Conservation (phyloP, 2,797 vertebrate genomes). For the Sebastes diploproa region DNA sequence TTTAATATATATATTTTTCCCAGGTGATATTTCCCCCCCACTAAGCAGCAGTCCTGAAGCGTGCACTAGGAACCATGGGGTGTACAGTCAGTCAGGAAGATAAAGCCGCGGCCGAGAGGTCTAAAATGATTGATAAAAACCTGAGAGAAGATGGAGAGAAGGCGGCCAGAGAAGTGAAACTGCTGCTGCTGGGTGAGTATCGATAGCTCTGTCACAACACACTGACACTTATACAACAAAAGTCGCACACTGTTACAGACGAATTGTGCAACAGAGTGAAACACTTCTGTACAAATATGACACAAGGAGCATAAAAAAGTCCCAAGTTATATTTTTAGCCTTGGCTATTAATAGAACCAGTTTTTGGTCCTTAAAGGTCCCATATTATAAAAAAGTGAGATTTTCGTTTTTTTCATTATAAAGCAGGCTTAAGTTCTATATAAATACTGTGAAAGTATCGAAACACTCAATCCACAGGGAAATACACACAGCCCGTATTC, state of each 20-base stretch:
- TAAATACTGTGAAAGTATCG: too few relatives aligned
- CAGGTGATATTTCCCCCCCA: conserved; percentile 56
- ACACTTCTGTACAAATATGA: background rate
- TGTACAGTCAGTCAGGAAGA: conserved; percentile 98
- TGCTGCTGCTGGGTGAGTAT: conserved; percentile 91
- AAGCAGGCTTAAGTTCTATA: too few relatives aligned
- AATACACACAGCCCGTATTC: too few relatives aligned
- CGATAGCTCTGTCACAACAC: background rate
- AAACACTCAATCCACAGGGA: too few relatives aligned
- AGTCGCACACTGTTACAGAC: background rate
- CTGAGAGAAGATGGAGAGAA: conserved; percentile 96
- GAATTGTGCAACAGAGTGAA: conserved; percentile 3
- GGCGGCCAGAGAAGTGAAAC: conserved; percentile 95
- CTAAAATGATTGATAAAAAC: conserved; percentile 96
- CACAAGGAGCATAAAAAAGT: background rate
- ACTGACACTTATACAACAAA: too few relatives aligned
- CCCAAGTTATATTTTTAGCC: background rate
- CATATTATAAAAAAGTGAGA: too few relatives aligned
- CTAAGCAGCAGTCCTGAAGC: conserved; percentile 84
- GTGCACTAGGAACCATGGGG: conserved; percentile 91
- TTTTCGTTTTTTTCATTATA: too few relatives aligned
- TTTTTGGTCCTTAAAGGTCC: background rate
- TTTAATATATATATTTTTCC: conserved; percentile 13
- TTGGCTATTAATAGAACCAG: background rate
- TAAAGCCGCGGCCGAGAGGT: conserved; percentile 95